phyloP scores from a whole-genome alignment of 2,797 vertebrate genomes.

The Knipowitschia caucasica region DNA sequence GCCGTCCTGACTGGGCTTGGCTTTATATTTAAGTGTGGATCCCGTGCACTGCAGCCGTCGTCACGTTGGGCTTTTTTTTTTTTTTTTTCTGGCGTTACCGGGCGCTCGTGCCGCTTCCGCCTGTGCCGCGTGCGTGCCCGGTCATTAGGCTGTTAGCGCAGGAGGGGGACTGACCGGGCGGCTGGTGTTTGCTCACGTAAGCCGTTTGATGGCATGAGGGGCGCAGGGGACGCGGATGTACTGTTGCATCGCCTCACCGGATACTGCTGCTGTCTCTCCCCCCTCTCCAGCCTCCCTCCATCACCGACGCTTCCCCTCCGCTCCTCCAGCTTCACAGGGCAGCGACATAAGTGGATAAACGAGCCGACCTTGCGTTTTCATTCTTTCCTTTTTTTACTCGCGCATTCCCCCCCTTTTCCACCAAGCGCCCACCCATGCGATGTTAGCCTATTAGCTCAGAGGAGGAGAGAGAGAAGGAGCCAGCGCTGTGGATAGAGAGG shows the following conservation, averaged over 20 bases:
- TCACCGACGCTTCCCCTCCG: conserved; percentile 24
- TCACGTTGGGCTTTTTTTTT: conserved; percentile 35
- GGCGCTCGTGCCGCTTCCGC: conserved; percentile 30
- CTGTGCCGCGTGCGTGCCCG: too few relatives aligned
- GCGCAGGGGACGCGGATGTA: conserved; percentile 68
- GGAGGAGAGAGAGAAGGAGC: conserved; percentile 39
- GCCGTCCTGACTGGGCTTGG: conserved; percentile 51
- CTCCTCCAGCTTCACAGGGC: conserved; percentile 17
- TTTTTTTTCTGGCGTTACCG: conserved; percentile 51
- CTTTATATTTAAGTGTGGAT: conserved; percentile 26
- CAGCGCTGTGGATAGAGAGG: conserved; percentile 61
- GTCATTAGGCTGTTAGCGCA: conserved; percentile 71
- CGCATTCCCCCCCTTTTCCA: conserved; percentile 49
- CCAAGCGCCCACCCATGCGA: conserved; percentile 74
- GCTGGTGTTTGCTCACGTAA: conserved; percentile 74
- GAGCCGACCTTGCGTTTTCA: conserved; percentile 53
- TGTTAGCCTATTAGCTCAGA: conserved; percentile 74
- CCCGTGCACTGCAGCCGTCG: conserved; percentile 38
- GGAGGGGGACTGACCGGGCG: conserved; percentile 66
- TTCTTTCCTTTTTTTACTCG: conserved; percentile 52
- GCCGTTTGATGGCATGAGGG: conserved; percentile 62
- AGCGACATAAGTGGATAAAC: conserved; percentile 46
- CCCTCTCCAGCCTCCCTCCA: conserved; percentile 35
- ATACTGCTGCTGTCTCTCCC: conserved; percentile 60
- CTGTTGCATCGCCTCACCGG: conserved; percentile 77